Evolutionary conservation across 1,140 invertebrate genomes (phyloP), one percentile per base, ranked within the genome.

Genomic region (Drosophila mojavensis): DNA sequence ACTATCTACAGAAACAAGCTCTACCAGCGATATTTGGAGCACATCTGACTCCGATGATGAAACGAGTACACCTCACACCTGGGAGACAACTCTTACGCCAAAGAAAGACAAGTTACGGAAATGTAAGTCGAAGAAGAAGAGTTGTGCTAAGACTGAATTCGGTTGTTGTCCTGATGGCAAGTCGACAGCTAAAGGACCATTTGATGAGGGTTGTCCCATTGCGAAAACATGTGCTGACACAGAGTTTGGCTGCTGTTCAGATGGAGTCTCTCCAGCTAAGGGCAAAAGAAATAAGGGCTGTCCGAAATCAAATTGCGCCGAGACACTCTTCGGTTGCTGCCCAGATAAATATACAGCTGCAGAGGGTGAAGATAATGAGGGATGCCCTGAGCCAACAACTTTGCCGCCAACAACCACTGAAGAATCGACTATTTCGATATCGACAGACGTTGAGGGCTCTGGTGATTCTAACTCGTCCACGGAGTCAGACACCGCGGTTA

Each of bases 161-260:
- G 98, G 98, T 11, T 99, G 98, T 90, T 99, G 98, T 92, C 96
- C 95, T 15, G 98, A 99, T 92, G 96, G 95, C 15, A 94, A 95
- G 68, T 97, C 97, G 5, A 83, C 94, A 5, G 97, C 98, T 26
- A 92, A 94, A 81, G 98, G 98, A 83, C 96, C 97, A 28, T 98
- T 98, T 78, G 95, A 95, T 67, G 94, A 96, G 94, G 97, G 96
- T 15, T 97, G 97, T 88, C 94, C 94, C 0, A 95, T 93, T 68
- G 94, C 94, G 0, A 93, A 95, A 72, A 97, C 96, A 0, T 97
- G 97, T 75, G 94, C 94, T 75, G 97, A 98, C 50, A 96, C 97
- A 0, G 94, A 96, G 81, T 96, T 94, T 85, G 97, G 97, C 4
- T 99, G 98, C 93, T 99, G 98, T 91, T 93, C 95, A 7, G 98